These are phyloP conservation scores for Dicycla oo DNA, from an alignment of 2,888 invertebrate species.

Conservation along the genomic window DNA sequence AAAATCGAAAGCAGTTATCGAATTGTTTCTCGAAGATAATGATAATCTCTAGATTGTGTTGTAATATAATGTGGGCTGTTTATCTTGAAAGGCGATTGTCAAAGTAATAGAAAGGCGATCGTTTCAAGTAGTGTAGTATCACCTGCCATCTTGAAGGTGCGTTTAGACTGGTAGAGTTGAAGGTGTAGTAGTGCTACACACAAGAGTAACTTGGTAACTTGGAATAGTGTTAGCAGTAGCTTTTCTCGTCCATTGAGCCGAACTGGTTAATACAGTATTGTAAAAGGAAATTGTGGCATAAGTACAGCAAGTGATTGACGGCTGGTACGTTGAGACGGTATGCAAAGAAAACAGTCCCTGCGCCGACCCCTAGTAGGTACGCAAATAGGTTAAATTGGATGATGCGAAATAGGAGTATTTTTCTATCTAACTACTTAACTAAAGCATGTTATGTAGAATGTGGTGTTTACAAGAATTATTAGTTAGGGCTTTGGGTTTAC, in stretches of 20 bases:
- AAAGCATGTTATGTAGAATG: too few relatives aligned
- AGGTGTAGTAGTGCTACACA: not conserved
- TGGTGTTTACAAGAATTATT: too few relatives aligned
- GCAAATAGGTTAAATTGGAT: too few relatives aligned
- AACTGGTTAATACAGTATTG: not conserved
- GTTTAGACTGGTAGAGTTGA: constrained; percentile 24
- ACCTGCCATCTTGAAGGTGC: constrained; percentile 32
- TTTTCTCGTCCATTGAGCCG: not conserved
- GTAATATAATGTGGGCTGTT: constrained; percentile 24
- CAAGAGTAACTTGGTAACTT: not conserved
- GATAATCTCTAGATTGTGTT: constrained; percentile 48
- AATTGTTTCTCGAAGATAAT: constrained; percentile 14
- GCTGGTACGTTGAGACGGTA: not conserved
- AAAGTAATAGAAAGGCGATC: constrained; percentile 53
- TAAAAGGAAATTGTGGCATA: not conserved
- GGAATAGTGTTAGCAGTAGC: not conserved
- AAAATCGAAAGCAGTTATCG: constrained; percentile 21
- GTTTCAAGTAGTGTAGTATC: constrained; percentile 31
- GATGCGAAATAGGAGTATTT: too few relatives aligned
- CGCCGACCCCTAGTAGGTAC: too few relatives aligned
- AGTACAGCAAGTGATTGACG: not conserved
- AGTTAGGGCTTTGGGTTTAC: too few relatives aligned
- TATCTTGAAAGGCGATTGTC: constrained; percentile 38
- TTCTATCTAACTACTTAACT: not conserved
- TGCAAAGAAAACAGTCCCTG: not conserved